A percentile compares a stretch with the other conserved stretches of the same genome.
phyloP scores from a whole-genome alignment of 2,113 vertebrate species.

The Phasianus colchicus region DNA sequence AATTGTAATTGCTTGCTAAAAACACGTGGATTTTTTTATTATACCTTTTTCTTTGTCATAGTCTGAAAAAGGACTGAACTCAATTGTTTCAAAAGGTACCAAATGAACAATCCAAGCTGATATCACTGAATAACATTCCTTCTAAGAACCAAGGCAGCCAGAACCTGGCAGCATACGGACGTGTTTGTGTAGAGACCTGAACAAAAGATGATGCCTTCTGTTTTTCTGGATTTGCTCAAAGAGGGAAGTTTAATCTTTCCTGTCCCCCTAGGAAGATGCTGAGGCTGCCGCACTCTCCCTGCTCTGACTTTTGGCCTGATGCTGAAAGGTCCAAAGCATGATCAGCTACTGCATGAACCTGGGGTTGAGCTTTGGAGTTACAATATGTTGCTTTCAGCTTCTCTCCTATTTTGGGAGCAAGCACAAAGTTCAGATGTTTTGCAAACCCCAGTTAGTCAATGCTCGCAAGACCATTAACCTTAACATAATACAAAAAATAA shows the following conservation, averaged over 20 bases:
- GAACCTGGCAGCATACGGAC: background rate
- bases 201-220: background rate
- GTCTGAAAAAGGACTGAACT: background rate
- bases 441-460: background rate
- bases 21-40: background rate
- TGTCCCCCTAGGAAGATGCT: background rate
- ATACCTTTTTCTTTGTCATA: background rate
- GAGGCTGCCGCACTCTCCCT: background rate
- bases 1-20: background rate
- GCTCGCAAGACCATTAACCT: background rate
- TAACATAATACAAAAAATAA: background rate
- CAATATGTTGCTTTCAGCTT: background rate
- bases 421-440: background rate
- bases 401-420: background rate
- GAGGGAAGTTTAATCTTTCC: background rate
- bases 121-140: no score
- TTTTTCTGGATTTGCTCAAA: background rate
- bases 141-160: background rate
- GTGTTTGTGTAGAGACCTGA: rapidly evolving
- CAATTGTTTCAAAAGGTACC: background rate
- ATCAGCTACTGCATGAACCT: background rate
- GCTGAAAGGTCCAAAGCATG: background rate
- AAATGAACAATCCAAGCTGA: background rate
- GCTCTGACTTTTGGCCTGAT: background rate
- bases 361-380: background rate